A percentile compares a stretch with the other conserved stretches of the same genome.
Conservation (phyloP, 2,797 vertebrate genomes). For the Mus caroli region DNA sequence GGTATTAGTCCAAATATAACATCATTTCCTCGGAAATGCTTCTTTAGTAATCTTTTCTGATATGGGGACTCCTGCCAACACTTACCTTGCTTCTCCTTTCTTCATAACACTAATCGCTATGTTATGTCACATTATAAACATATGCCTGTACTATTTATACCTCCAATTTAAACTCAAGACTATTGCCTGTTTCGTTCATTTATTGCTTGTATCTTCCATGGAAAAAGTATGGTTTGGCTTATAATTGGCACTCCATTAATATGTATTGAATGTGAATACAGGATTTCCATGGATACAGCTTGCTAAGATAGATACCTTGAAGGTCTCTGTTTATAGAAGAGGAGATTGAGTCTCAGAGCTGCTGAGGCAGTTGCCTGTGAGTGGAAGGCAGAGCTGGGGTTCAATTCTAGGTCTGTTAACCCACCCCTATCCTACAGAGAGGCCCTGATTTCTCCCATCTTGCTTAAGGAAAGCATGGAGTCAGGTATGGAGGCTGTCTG, state of each 20-base stretch:
- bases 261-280: not conserved
- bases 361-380: not conserved
- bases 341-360: conserved; percentile 36
- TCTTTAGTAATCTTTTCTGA: conserved; percentile 14
- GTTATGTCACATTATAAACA: not conserved
- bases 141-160: not conserved
- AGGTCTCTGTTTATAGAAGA: conserved; percentile 15
- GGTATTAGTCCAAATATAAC: not conserved
- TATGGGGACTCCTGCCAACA: not conserved
- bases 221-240: not conserved
- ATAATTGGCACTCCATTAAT: not conserved
- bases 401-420: not conserved
- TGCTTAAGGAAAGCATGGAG: not conserved
- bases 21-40: not conserved
- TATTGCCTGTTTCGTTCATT: not conserved
- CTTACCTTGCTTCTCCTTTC: conserved; percentile 8
- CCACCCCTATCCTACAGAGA: not conserved
- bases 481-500: not conserved
- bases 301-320: not conserved
- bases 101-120: not conserved
- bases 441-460: not conserved
- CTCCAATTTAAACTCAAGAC: not conserved
- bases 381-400: not conserved
- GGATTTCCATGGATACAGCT: conserved; percentile 23
- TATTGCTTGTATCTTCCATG: not conserved